Evolutionary conservation across 2,888 invertebrate species (phyloP), one percentile per base, ranked within the genome.

Genomic region (Stenodema calcarata): DNA sequence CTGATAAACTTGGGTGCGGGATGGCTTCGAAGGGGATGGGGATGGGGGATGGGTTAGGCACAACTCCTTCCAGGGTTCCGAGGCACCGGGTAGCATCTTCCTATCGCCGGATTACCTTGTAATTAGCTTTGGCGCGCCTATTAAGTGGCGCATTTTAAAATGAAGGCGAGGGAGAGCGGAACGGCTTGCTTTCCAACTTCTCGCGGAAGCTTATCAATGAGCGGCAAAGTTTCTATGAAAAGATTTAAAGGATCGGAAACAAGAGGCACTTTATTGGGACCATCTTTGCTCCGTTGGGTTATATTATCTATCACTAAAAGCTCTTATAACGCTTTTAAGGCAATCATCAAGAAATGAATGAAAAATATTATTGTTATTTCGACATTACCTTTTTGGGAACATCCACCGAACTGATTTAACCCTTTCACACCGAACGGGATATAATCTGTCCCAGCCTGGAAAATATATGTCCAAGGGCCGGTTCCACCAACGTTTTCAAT

Each of bases 91-190:
- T 62, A 23, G 14, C 73, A 30, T 73, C 18, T 73, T 73, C 73
- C 73, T 73, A 41, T 41, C 62, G 35, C 73, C n/a, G 73, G 73
- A 73, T 73, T 73, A 73, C 73, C 73, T 73, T 73, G 73, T 73
- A 73, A 73, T 73, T 73, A 73, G 73, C 35, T n/a, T 35, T 35
- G n/a, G n/a, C 30, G 35, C 73, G 73, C 35, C 73, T 73, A 73
- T 73, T 73, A 73, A 73, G 41, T 41, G 41, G 73, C 18, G 73
- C 73, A 35, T 73, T 73, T 73, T 73, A 73, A 73, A 73, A 73
- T 41, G 73, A 27, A 23, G 62, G 62, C 62, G 23, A 62, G 62
- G 62, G 35, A 70, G 70, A 70, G 35, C 30, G n/a, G 41, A 35
- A 30, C 73, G 73, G 35, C 18, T 35, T 18, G 35, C 73, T 73